Evolutionary conservation across 2,113 vertebrate genomes (phyloP).

Genomic region (Ivindomyrus marchei): DNA sequence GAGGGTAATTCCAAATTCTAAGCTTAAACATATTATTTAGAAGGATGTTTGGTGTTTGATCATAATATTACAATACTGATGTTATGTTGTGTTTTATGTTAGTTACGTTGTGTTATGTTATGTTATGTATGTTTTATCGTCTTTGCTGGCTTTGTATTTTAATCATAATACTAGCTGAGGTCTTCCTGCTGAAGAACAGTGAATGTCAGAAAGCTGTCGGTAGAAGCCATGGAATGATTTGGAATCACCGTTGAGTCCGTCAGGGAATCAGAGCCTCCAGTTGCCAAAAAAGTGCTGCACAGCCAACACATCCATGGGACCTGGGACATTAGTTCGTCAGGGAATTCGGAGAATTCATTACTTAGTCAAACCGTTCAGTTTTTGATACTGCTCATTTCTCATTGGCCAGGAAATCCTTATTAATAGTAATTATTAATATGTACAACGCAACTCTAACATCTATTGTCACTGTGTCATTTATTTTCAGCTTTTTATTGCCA

Average conservation of each 20-base stretch:
- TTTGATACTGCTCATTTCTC: not conserved
- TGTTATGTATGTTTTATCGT: not conserved
- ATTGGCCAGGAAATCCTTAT: not conserved
- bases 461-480: not conserved
- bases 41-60: not conserved
- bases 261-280: not conserved
- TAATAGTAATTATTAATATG: not conserved
- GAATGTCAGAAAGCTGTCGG: not conserved
- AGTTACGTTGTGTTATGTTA: too few relatives aligned
- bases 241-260: not conserved
- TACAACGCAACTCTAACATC: not conserved
- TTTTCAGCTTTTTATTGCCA: not conserved
- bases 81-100: not conserved
- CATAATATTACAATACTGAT: not conserved
- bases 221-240: not conserved
- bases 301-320: not conserved
- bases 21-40: not conserved
- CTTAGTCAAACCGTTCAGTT: not conserved
- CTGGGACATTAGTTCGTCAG: not conserved
- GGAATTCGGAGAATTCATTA: not conserved
- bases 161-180: not conserved
- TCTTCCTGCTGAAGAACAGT: not conserved
- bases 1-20: not conserved
- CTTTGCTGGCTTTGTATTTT: not conserved
- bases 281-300: not conserved